Evolutionary conservation across 2,113 vertebrate genomes (phyloP).

Genomic region (Athene cunicularia): DNA sequence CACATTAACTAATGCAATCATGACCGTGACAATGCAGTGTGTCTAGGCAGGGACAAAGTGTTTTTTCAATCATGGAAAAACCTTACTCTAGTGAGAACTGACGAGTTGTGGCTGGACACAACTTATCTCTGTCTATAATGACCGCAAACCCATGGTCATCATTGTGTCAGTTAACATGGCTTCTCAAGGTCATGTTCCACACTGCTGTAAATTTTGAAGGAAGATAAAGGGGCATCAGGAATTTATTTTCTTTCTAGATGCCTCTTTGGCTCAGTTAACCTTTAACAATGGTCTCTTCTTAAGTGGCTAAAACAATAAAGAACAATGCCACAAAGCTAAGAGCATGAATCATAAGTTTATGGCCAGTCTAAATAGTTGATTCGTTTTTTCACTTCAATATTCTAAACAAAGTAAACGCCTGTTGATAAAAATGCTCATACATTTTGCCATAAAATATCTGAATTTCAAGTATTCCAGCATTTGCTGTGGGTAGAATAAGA

Average conservation of each 20-base stretch:
- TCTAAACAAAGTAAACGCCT: background rate
- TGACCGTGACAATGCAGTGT: background rate
- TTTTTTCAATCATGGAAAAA: background rate
- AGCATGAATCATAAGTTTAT: conserved; percentile 39
- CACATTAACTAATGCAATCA: background rate
- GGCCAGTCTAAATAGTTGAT: background rate
- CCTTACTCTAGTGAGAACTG: background rate
- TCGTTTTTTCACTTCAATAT: background rate
- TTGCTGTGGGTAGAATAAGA: background rate
- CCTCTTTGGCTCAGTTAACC: conserved; percentile 48
- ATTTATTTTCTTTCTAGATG: conserved; percentile 43
- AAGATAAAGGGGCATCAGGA: conserved; percentile 33
- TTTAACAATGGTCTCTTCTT: conserved; percentile 33
- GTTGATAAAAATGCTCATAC: background rate
- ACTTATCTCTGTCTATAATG: background rate
- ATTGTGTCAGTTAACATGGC: background rate
- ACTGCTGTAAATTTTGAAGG: conserved; percentile 25
- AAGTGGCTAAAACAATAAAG: conserved; percentile 50
- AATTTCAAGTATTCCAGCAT: background rate
- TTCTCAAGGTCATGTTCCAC: conserved; percentile 24
- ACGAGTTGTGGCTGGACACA: background rate
- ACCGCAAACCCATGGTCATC: background rate
- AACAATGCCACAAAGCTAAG: background rate
- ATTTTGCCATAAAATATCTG: background rate
- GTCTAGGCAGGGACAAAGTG: conserved; percentile 1